Percentiles rank a stretch among this genome's conserved stretches.
Conservation (phyloP, 64 coral and sea anemone species). For the Dendrophyllia cribrosa region DNA sequence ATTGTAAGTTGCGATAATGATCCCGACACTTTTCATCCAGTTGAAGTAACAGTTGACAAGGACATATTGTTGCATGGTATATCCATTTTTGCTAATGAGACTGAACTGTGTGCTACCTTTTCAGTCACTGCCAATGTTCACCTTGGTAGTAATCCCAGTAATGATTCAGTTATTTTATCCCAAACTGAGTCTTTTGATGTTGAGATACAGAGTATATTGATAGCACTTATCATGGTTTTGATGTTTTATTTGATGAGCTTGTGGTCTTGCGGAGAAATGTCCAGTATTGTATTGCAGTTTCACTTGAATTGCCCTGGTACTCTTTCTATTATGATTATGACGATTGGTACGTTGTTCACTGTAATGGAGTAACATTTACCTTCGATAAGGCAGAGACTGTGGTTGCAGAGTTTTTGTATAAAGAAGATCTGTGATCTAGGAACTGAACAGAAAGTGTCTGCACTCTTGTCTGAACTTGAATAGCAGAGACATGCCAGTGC, state of each 20-base stretch:
- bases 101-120: background rate
- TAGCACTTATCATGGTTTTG: background rate
- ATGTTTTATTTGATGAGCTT: background rate
- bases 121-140: background rate
- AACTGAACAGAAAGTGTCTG: background rate
- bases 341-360: background rate
- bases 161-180: background rate
- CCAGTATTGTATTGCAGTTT: background rate
- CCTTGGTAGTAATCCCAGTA: background rate
- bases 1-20: background rate
- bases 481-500: no score
- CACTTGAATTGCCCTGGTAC: background rate
- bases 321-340: background rate
- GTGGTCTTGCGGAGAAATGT: background rate
- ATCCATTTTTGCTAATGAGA: background rate
- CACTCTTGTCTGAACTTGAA: no score
- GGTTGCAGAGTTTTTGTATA: constrained; percentile 4
- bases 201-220: background rate
- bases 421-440: background rate
- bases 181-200: background rate
- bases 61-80: constrained; percentile 18
- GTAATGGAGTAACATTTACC: background rate
- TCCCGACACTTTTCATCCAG: background rate
- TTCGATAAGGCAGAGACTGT: background rate
- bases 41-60: background rate